phyloP scores from a whole-genome alignment of 2,113 vertebrate genomes.

The Pelvicachromis taeniatus region DNA sequence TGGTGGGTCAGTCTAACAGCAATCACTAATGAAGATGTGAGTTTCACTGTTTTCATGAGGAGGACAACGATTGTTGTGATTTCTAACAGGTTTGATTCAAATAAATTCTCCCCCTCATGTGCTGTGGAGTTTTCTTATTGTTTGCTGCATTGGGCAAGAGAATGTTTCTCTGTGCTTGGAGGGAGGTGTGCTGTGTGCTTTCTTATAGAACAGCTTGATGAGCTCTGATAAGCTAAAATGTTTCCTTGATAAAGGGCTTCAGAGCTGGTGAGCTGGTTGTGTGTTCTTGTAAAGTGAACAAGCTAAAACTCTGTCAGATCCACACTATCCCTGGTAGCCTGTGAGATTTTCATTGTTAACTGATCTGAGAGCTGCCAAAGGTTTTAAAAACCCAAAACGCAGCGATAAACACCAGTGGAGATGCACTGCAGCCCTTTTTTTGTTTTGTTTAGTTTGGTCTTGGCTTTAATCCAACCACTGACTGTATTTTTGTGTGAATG shows the following conservation, averaged over 20 bases:
- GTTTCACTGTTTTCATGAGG: neutral
- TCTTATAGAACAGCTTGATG: neutral
- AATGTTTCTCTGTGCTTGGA: neutral
- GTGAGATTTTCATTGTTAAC: neutral
- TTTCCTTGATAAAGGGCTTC: slow-evolving; percentile 31
- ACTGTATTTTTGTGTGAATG: neutral
- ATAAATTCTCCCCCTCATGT: neutral
- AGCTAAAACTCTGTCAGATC: neutral
- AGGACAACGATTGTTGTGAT: neutral
- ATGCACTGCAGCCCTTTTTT: slow-evolving; percentile 38
- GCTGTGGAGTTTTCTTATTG: neutral
- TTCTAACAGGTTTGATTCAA: neutral
- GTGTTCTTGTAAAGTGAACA: neutral
- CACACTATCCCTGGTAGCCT: no score
- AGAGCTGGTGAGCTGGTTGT: neutral
- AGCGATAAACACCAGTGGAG: neutral
- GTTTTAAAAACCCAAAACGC: neutral
- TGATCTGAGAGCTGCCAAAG: neutral
- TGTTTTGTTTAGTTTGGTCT: neutral
- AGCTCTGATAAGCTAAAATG: neutral
- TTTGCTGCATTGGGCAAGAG: neutral
- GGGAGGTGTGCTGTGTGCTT: slow-evolving; percentile 11
- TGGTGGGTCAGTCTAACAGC: slow-evolving; percentile 35
- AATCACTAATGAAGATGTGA: neutral
- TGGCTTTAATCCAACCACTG: neutral